Evolutionary conservation across 2,888 invertebrate species (phyloP), one percentile per base, ranked within the genome.

Genomic region (Blastobasis lacticolella): DNA sequence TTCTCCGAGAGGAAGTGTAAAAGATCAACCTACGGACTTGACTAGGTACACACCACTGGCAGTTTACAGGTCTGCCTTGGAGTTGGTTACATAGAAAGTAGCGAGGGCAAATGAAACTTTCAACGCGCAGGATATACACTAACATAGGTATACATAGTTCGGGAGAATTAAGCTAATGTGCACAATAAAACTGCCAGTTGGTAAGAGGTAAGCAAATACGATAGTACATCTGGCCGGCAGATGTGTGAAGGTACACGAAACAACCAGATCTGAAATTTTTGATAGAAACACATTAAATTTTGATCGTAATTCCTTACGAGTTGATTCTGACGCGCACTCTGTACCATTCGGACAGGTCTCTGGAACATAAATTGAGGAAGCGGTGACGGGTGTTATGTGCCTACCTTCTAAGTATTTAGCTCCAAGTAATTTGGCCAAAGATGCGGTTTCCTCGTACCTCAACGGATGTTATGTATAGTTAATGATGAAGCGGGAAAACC

Each of bases 261-360:
- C 87, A 84, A 87, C 78, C 48, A 87, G 75, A 81, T 82, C 63
- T 78, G 71, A 80, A 81, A 82, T 78, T 73, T 73, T 74, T 79
- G 81, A 79, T 73, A 82, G 78, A 81, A 79, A 85, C 82, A 87
- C 82, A 80, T 82, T 81, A 81, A 48, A 79, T 81, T 83, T 77
- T 82, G 73, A 81, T 81, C 83, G 74, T 75, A 83, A 75, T 77
- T 86, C 89, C 94, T 94, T 94, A 94, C 94, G 94, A 92, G 90
- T 92, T 94, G 86, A 94, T 91, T 92, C 94, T 92, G 90, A 94
- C 93, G 91, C 93, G 94, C 90, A 93, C 92, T 91, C 92, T 92
- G 92, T 93, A 94, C 91, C 92, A 92, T 89, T 94, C 93, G 87
- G 92, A 91, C 88, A 94, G 91, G 88, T 89, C 89, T 90, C 90